phyloP scores from a whole-genome alignment of 2,888 invertebrate genomes.

The Rotaria socialis region DNA sequence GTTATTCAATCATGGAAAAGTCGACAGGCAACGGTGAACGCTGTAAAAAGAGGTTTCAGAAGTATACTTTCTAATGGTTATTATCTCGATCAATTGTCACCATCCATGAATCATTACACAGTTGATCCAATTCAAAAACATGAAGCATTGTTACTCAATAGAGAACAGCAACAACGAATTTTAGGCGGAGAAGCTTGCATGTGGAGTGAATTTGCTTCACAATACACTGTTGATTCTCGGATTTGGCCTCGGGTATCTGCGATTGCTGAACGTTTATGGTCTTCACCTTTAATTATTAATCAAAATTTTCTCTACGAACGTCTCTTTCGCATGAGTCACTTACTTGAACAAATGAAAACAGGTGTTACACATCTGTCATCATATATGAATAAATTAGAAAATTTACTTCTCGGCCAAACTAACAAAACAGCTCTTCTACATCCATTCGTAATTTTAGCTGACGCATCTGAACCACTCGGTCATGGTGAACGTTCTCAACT shows the following conservation, averaged over 20 bases:
- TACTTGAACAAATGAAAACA: neutral
- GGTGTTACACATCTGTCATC: neutral
- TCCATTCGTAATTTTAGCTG: neutral
- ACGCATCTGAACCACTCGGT: neutral
- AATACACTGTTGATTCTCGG: slow-evolving; percentile 1
- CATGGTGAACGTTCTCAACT: neutral
- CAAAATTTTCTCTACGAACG: neutral
- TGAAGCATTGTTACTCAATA: slow-evolving; percentile 47
- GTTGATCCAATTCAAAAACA: neutral
- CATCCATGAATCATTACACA: neutral
- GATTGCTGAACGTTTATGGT: slow-evolving; percentile 17
- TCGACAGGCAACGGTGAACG: neutral
- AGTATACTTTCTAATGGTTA: neutral
- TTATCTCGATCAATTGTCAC: neutral
- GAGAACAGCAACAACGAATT: slow-evolving; percentile 66
- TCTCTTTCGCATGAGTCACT: neutral
- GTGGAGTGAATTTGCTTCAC: slow-evolving; percentile 66
- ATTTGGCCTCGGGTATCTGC: neutral
- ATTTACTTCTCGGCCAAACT: neutral
- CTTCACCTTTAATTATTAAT: neutral
- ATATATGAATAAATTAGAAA: neutral
- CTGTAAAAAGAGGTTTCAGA: neutral
- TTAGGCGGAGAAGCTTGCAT: slow-evolving; percentile 86
- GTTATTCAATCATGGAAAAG: slow-evolving; percentile 6
- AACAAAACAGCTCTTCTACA: neutral